These are phyloP conservation scores for Chaetodon trifasciatus DNA, from an alignment of 2,797 vertebrate species.

Conservation along the genomic window DNA sequence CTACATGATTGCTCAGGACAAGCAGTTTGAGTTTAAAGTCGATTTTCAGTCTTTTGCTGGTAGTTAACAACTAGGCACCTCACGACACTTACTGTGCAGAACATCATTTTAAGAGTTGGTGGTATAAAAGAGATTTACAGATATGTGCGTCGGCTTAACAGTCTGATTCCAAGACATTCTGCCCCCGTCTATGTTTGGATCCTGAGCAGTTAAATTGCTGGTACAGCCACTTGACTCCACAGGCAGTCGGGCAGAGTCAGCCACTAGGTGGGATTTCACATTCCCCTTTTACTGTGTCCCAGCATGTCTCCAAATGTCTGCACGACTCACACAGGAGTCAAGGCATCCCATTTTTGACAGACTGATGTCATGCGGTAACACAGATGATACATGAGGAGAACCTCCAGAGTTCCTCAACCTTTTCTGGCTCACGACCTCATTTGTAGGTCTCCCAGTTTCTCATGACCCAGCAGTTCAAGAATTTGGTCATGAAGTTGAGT, in stretches of 20 bases:
- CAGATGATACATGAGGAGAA: constrained; percentile 52
- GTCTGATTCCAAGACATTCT: constrained; percentile 52
- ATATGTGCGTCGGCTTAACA: constrained; percentile 24
- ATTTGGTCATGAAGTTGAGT: constrained; percentile 10
- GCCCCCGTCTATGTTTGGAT: constrained; percentile 77
- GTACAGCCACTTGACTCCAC: constrained; percentile 68
- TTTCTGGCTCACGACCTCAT: constrained; percentile 26
- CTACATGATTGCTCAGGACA: not conserved
- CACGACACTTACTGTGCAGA: not conserved
- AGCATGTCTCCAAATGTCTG: constrained; percentile 68
- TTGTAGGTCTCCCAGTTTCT: constrained; percentile 29
- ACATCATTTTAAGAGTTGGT: constrained; percentile 1
- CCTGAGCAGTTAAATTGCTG: constrained; percentile 61
- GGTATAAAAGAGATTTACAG: constrained; percentile 35
- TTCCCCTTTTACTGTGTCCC: constrained; percentile 77
- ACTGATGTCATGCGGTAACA: constrained; percentile 63
- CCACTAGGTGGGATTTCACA: constrained; percentile 80
- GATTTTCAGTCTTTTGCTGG: not conserved
- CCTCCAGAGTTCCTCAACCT: constrained; percentile 35
- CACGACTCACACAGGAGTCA: constrained; percentile 52
- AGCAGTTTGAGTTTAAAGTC: not conserved
- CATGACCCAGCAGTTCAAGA: constrained; percentile 20
- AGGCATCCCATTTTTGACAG: constrained; percentile 45
- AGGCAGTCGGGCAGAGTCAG: constrained; percentile 61
- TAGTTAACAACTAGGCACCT: constrained; percentile 10